A percentile compares a stretch with the other conserved stretches of the same genome.
These are phyloP conservation scores for Tryphoninae sp. DNA, from an alignment of 2,888 invertebrate genomes.

Conservation along the genomic window DNA sequence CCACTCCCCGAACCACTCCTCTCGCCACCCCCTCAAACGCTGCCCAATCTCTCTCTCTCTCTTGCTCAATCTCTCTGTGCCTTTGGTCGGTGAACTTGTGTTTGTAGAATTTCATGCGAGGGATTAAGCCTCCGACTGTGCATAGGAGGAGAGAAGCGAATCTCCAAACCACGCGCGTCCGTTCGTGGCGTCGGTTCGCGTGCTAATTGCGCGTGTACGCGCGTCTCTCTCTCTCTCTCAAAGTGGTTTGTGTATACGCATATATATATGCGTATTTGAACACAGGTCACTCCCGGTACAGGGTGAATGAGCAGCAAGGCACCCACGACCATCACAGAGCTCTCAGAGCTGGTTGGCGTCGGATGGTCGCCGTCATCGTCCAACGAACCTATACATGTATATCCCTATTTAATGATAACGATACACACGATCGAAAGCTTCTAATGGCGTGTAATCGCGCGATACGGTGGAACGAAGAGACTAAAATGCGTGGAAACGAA, in stretches of 20 bases:
- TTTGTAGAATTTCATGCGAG: conserved; percentile 23
- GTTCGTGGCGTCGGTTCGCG: conserved; percentile 65
- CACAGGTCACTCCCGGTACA: conserved; percentile 25
- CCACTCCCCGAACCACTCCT: neutral
- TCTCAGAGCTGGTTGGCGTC: conserved; percentile 36
- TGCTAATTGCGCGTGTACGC: conserved; percentile 70
- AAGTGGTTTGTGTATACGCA: conserved; percentile 24
- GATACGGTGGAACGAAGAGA: conserved; percentile 34
- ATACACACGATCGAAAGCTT: conserved; percentile 41
- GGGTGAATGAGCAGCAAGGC: conserved; percentile 48
- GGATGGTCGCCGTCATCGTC: conserved; percentile 51
- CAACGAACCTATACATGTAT: neutral
- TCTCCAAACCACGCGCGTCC: conserved; percentile 64
- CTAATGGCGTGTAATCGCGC: conserved; percentile 33
- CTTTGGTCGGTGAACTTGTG: neutral
- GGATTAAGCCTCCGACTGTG: neutral
- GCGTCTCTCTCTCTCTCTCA: conserved; percentile 36
- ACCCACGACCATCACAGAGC: conserved; percentile 52
- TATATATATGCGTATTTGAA: conserved; percentile 39
- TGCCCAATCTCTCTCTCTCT: neutral
- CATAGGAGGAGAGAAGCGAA: conserved; percentile 38
- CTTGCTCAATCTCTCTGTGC: neutral
- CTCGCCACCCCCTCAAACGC: neutral
- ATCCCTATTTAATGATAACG: conserved; percentile 44
- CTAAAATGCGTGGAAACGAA: conserved; percentile 35